These are phyloP conservation scores for Sialis fuliginosa DNA, from an alignment of 2,888 invertebrate genomes.

Conservation along the genomic window DNA sequence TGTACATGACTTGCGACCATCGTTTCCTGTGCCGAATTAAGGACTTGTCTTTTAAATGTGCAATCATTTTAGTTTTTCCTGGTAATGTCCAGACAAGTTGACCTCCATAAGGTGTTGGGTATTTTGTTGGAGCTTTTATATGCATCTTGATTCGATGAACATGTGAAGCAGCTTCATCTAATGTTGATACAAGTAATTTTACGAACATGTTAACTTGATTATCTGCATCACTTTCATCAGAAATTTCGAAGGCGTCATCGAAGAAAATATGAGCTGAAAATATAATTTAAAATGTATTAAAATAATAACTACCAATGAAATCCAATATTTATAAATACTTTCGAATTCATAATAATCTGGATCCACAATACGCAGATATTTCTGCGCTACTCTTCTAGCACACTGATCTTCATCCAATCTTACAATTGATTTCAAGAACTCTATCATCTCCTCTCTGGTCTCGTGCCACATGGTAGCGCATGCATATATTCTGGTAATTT, in stretches of 20 bases:
- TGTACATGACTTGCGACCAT: constrained; percentile 99
- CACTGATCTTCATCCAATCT: constrained; percentile 94
- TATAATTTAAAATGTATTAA: too few species aligned
- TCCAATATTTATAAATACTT: constrained; percentile 40
- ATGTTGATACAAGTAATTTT: constrained; percentile 72
- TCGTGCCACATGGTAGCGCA: constrained; percentile 99
- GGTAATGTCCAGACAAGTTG: constrained; percentile 87
- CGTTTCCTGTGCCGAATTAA: constrained; percentile 96
- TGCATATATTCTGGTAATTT: constrained; percentile 85
- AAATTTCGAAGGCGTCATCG: constrained; percentile 93
- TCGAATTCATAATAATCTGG: constrained; percentile 97
- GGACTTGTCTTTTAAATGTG: constrained; percentile 93
- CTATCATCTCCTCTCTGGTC: constrained; percentile 94
- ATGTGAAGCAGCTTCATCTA: constrained; percentile 90
- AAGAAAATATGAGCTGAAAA: constrained; percentile 88
- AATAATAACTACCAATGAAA: too few species aligned
- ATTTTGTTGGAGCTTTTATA: constrained; percentile 80
- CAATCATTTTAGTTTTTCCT: constrained; percentile 93
- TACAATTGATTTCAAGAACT: constrained; percentile 89
- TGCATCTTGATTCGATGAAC: constrained; percentile 88
- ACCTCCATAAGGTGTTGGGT: constrained; percentile 94
- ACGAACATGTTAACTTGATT: constrained; percentile 92
- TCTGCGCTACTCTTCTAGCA: constrained; percentile 85
- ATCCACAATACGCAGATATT: constrained; percentile 82
- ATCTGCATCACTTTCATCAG: constrained; percentile 81